Percentiles rank a stretch among this genome's conserved stretches.
These are phyloP conservation scores for Diplolepis rosae DNA, from an alignment of 2,888 invertebrate genomes.

Conservation along the genomic window DNA sequence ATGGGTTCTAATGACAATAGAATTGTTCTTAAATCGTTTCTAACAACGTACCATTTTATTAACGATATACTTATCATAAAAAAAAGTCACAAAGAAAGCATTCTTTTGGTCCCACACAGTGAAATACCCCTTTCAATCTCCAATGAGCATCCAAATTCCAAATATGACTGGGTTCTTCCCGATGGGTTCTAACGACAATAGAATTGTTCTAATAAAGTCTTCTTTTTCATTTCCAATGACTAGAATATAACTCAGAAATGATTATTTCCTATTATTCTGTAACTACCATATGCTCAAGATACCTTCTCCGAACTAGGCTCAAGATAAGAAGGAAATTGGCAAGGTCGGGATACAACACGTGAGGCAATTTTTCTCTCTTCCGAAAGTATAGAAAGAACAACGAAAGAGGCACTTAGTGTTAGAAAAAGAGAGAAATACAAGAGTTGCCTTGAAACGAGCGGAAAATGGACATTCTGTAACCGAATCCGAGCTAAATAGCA, in stretches of 20 bases:
- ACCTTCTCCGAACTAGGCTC: constrained; percentile 15
- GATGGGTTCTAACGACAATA: neutral
- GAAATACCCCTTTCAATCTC: too few relatives aligned
- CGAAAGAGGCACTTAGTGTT: neutral
- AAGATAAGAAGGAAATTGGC: constrained; percentile 6
- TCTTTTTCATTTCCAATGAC: neutral
- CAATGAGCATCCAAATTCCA: too few relatives aligned
- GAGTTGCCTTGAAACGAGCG: constrained; percentile 22
- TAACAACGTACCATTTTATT: too few relatives aligned
- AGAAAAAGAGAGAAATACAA: constrained; percentile 4
- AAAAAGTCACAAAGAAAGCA: too few relatives aligned
- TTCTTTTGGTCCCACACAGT: too few relatives aligned
- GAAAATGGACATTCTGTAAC: constrained; percentile 27
- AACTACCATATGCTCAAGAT: neutral
- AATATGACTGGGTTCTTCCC: too few relatives aligned
- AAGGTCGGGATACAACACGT: neutral
- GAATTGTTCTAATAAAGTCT: neutral
- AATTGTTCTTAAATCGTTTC: too few relatives aligned
- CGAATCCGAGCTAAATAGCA: constrained; percentile 23
- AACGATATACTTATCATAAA: too few relatives aligned
- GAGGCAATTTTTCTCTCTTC: constrained; percentile 3
- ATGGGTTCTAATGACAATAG: too few relatives aligned
- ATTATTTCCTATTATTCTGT: neutral
- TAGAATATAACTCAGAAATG: neutral
- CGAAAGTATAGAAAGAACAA: constrained; percentile 11